Evolutionary conservation across 2,888 invertebrate genomes (phyloP).

Genomic region (Lasioglossum leucozonium): DNA sequence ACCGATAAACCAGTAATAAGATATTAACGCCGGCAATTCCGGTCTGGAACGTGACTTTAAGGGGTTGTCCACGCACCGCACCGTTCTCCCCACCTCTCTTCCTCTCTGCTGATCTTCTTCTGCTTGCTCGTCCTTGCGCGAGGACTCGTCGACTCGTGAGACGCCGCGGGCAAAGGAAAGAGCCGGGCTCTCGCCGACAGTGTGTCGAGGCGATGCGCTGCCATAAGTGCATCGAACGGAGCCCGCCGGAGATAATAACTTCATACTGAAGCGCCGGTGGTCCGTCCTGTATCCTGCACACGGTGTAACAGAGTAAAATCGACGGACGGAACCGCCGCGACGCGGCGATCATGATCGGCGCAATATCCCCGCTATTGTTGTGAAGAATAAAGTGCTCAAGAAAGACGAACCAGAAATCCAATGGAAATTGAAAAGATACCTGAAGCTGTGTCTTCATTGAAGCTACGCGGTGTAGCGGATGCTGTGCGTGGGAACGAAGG

Average conservation of each 20-base stretch:
- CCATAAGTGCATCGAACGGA: conserved; percentile 25
- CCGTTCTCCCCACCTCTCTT: neutral
- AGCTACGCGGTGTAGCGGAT: neutral
- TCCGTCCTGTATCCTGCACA: conserved; percentile 49
- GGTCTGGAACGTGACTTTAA: conserved; percentile 66
- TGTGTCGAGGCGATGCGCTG: conserved; percentile 53
- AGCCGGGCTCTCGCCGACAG: conserved; percentile 35
- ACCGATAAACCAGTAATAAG: conserved; percentile 71
- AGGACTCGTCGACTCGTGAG: conserved; percentile 43
- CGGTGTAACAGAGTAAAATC: conserved; percentile 45
- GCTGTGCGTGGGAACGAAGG: too few relatives aligned
- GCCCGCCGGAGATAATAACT: conserved; percentile 68
- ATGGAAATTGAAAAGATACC: neutral
- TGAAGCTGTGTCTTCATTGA: neutral
- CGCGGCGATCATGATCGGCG: conserved; percentile 3
- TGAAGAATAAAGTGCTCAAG: neutral
- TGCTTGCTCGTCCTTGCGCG: neutral
- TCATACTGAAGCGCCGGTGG: conserved; percentile 70
- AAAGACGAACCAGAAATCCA: neutral
- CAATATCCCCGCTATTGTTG: neutral
- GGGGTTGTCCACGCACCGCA: conserved; percentile 45
- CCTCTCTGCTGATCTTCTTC: neutral
- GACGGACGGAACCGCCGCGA: conserved; percentile 40
- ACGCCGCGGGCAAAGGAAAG: conserved; percentile 21
- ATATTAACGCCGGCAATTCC: conserved; percentile 67